These are phyloP conservation scores for Brachyistius frenatus DNA, from an alignment of 2,113 vertebrate genomes.

Conservation along the genomic window DNA sequence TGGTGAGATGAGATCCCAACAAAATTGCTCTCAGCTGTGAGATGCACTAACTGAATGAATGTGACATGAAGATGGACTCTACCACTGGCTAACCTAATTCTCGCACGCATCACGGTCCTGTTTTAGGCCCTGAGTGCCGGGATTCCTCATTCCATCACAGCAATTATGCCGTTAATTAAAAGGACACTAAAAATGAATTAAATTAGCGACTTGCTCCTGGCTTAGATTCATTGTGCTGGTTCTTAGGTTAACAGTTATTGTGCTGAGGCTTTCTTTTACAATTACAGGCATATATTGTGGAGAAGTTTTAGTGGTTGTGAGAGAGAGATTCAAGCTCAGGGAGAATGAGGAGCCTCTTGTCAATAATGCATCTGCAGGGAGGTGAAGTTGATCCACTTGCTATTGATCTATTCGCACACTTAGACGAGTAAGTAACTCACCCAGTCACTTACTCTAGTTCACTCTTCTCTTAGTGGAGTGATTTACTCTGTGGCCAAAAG, in stretches of 20 bases:
- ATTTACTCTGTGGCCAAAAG: slow-evolving; percentile 3
- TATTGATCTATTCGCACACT: slow-evolving; percentile 43
- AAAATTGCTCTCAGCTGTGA: slow-evolving; percentile 49
- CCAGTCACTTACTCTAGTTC: slow-evolving; percentile 16
- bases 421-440: slow-evolving; percentile 17
- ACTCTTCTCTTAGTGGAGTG: neutral
- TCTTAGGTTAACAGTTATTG: slow-evolving; percentile 62
- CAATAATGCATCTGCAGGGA: slow-evolving; percentile 47
- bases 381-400: slow-evolving; percentile 32
- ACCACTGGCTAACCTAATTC: slow-evolving; percentile 66
- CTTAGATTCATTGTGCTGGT: slow-evolving; percentile 66
- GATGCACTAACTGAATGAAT: slow-evolving; percentile 59
- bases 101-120: slow-evolving; percentile 36
- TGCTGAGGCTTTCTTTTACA: slow-evolving; percentile 51
- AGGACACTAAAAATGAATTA: slow-evolving; percentile 74
- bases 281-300: slow-evolving; percentile 11
- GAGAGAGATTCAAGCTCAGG: slow-evolving; percentile 15
- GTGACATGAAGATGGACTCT: slow-evolving; percentile 72
- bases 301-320: slow-evolving; percentile 13
- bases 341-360: slow-evolving; percentile 17
- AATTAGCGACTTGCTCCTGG: slow-evolving; percentile 70
- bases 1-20: slow-evolving; percentile 38
- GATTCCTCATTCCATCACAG: slow-evolving; percentile 66
- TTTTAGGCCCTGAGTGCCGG: slow-evolving; percentile 55
- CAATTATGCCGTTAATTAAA: slow-evolving; percentile 79